Percentiles rank a stretch among this genome's conserved stretches.
Conservation (phyloP, 2,797 vertebrate genomes). For the Myiotriccus ornatus region DNA sequence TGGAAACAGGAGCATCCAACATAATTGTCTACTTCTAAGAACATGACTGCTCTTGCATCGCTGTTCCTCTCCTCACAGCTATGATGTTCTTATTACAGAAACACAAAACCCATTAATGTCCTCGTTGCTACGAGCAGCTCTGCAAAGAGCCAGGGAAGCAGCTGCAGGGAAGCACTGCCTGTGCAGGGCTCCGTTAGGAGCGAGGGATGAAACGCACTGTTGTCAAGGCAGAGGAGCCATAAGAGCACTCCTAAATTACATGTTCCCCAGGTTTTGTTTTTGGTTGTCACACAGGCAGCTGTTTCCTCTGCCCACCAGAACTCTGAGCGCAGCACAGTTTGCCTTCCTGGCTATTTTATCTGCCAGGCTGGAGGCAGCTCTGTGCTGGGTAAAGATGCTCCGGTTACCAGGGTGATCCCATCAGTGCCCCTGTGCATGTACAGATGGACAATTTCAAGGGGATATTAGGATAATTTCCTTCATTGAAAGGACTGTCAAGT, state of each 20-base stretch:
- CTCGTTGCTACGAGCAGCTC: accelerated
- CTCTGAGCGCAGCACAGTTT: accelerated
- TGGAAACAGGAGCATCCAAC: neutral
- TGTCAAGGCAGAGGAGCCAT: neutral
- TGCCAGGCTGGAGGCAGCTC: neutral
- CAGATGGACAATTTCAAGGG: accelerated
- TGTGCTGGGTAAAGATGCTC: neutral
- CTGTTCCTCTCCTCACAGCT: neutral
- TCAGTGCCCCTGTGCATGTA: accelerated
- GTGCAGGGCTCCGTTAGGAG: neutral
- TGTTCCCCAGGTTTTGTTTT: neutral
- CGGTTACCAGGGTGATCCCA: accelerated
- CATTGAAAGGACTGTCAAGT: neutral
- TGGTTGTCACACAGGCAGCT: accelerated
- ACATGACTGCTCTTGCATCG: accelerated
- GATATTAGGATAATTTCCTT: neutral
- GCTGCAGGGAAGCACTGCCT: neutral
- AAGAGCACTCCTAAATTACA: accelerated
- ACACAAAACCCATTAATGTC: accelerated
- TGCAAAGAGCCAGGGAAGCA: neutral
- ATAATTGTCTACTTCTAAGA: neutral
- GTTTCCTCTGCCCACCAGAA: neutral
- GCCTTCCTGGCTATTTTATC: accelerated
- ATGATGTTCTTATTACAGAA: neutral
- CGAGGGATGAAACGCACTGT: accelerated